Evolutionary conservation across 2,797 vertebrate genomes (phyloP), one percentile per base, ranked within the genome.

Genomic region (Pogonophryne albipinna): DNA sequence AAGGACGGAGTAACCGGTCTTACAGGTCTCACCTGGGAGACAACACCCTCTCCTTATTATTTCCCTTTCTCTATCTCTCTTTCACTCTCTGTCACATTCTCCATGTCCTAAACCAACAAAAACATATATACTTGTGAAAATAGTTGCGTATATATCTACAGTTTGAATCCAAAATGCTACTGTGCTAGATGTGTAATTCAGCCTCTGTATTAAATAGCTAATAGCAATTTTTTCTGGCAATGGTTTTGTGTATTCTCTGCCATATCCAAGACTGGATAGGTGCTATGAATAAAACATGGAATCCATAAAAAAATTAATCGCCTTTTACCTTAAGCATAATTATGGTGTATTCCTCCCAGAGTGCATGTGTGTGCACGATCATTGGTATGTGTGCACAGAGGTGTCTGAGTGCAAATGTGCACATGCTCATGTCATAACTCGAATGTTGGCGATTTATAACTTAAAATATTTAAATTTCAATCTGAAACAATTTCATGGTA

Each of bases 231-330:
- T 75, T 64, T 27, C 76, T 82, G 82, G 86, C 75, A 64, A n/a
- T 56, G 66, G 70, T 74, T 86, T 57, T 62, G 57, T 79, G 78
- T 84, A 83, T 74, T 62, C 71, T 74, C 77, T 77, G 80, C 86
- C 84, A 91, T 83, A 88, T 87, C 82, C 76, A 87, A 86, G 87
- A 87, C 86, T 84, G 84, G 87, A 87, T 83, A 87, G 85, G 78
- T 86, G 70, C 63, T 81, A 93, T 95, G 93, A 95, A 95, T 95
- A 95, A 96, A 94, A 93, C 90, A 95, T 95, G 84, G 78, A 91
- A 87, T 91, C 89, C 87, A 94, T 95, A 94, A 91, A 93, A 95
- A 96, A 92, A 95, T 94, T 86, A 86, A 95, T 94, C 79, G 86
- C 83, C 80, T 84, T 83, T 89, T 91, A 94, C 92, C 92, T 92